Evolutionary conservation across 2,113 vertebrate genomes (phyloP), one percentile per base, ranked within the genome.

Genomic region (Menura novaehollandiae): DNA sequence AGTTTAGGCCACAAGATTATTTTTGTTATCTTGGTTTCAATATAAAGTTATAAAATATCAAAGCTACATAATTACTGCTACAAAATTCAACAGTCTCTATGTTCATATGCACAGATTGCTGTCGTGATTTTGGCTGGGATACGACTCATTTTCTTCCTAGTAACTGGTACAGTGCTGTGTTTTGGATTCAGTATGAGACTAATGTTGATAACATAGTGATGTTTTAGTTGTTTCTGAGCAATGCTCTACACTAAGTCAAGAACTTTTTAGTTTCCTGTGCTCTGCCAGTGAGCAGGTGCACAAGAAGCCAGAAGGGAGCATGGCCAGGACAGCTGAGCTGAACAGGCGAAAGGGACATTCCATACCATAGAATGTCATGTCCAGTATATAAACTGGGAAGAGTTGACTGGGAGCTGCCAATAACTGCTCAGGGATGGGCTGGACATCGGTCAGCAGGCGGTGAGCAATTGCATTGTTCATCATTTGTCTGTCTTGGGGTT

Each of bases 331-430:
- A 60, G 39, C 10, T 75, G 69, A 67, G 15, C 33, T 21, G 51
- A 47, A 28, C 10, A 52, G 33, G 7, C 8, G 44, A 74, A 52
- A 82, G 23, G 28, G 20, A 30, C n/a, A n/a, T 53, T 60, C 11
- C 39, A 10, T 12, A 30, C 8, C 33, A 21, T 0, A 26, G 23
- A 52, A 21, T 1, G 10, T 30, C 37, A n/a, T 39, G 33, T 13
- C 30, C 39, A 52, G 33, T 7, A 8, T 10, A 46, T 39, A n/a
- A 59, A 26, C 6, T 28, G 9, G 15, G 4, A 2, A 4, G 19
- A 46, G 13, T 3, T 30, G 46, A 28, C 28, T 59, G 33, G 46
- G 33, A 89, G 20, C 16, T 59, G 17, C 39, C 46, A n/a, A 8
- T 15, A 21, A 17, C 11, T 68, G 30, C 39, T 53, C n/a, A 23